phyloP scores from a whole-genome alignment of 2,797 vertebrate genomes.

The Acipenser oxyrinchus region DNA sequence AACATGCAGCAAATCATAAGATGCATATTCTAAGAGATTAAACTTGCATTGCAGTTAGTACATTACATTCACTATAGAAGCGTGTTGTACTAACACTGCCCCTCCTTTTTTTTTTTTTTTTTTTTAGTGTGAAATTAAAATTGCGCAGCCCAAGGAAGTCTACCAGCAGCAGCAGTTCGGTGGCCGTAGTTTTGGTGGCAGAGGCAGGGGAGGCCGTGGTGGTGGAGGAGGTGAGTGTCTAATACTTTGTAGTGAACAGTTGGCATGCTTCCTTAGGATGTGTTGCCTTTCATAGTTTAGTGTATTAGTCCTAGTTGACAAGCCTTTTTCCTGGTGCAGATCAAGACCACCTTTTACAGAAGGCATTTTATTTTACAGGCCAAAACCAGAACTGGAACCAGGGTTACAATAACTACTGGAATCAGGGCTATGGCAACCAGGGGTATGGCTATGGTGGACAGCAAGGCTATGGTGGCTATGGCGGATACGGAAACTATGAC shows the following conservation, averaged over 20 bases:
- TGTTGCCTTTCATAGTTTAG: too few relatives aligned
- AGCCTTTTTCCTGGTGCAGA: too few relatives aligned
- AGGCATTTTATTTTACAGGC: too few relatives aligned
- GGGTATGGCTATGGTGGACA: slow-evolving; percentile 82
- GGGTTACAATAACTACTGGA: slow-evolving; percentile 93
- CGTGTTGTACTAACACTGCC: too few relatives aligned
- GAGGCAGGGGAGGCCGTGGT: slow-evolving; percentile 59
- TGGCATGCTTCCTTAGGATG: too few relatives aligned
- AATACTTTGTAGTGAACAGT: not conserved
- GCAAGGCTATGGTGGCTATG: slow-evolving; percentile 76
- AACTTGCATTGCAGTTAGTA: too few relatives aligned
- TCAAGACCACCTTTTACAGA: too few relatives aligned
- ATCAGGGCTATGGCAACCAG: slow-evolving; percentile 83
- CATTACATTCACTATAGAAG: too few relatives aligned
- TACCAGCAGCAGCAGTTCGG: slow-evolving; percentile 71
- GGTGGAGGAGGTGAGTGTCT: slow-evolving; percentile 45
- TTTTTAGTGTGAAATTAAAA: slow-evolving; percentile 91
- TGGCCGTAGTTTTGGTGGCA: slow-evolving; percentile 41
- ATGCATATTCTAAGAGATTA: too few relatives aligned
- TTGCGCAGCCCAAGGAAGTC: slow-evolving; percentile 84
- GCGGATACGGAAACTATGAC: slow-evolving; percentile 84
- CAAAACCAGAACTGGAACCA: slow-evolving; percentile 74
- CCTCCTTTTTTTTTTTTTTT: slow-evolving; percentile 9
- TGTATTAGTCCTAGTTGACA: too few relatives aligned
- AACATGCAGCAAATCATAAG: too few relatives aligned